Conservation (phyloP, 2,888 invertebrate species). For the Aricia artaxerxes region DNA sequence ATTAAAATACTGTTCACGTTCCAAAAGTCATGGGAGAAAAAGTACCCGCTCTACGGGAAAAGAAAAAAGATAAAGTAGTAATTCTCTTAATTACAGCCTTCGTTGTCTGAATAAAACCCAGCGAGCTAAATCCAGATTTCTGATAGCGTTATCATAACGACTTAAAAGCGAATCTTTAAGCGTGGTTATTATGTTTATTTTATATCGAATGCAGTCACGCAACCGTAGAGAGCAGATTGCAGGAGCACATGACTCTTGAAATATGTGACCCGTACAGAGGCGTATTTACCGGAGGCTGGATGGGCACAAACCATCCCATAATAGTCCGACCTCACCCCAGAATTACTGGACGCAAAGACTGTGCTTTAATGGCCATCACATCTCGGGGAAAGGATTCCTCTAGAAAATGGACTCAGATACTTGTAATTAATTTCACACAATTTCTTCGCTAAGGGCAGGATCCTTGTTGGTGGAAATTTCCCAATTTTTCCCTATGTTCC, state of each 20-base stretch:
- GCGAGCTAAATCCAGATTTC: constrained; percentile 17
- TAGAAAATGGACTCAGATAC: too few species aligned
- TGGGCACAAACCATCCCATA: not conserved
- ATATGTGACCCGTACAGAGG: not conserved
- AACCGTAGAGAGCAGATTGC: not conserved
- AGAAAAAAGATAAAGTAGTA: not conserved
- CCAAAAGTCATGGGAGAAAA: constrained; percentile 5
- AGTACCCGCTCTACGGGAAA: not conserved
- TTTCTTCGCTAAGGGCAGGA: too few species aligned
- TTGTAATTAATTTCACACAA: too few species aligned
- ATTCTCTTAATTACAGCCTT: constrained; percentile 9
- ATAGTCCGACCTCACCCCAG: too few species aligned
- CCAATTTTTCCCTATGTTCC: not conserved
- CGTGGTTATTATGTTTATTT: constrained; percentile 21
- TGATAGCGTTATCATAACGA: constrained; percentile 16
- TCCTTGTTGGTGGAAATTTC: not conserved
- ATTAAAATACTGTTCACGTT: not conserved
- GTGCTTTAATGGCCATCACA: too few species aligned
- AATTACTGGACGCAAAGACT: not conserved
- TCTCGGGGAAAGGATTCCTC: too few species aligned
- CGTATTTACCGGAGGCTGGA: not conserved
- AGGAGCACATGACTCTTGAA: not conserved
- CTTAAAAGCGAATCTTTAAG: constrained; percentile 18
- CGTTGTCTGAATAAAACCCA: constrained; percentile 11
- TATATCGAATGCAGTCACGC: constrained; percentile 19